Base-by-base conservation (phyloP, 2,888 invertebrate species). In the Drosophila hamatofila region DNA sequence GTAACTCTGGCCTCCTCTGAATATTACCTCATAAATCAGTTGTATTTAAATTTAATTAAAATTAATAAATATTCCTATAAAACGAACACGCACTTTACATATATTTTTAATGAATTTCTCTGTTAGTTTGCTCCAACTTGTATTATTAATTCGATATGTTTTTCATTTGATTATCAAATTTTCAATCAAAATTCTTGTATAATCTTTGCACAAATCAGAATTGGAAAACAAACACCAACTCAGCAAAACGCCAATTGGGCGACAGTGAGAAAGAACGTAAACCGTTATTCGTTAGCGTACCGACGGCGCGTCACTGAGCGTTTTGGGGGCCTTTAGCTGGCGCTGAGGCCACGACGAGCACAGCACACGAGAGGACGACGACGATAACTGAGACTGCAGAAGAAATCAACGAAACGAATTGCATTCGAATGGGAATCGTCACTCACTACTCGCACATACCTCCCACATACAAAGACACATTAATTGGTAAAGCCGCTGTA, bases 281-380 rank as follows among this genome's bases (percentile, higher is more conserved):
- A 63, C 56, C 56, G 63, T 63, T 78, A 70, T 62, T 76, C 80
- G 77, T 78, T 85, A 77, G 80, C 88, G 86, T 75, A 82, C 91
- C 91, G 91, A 91, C 91, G 91, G 91, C 89, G 83, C 90, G 91
- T 91, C 91, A 89, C 91, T 89, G 88, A 89, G 86, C 85, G 83
- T 82, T 80, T 83, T n/a, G 48, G 87, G 78, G 68, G 56, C 61
- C 59, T 57, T 56, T 49, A 25, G 44, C 27, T 73, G 57, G 23
- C 54, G 55, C 51, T 64, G 55, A 23, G 35, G 33, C 46, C 46
- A 58, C 73, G 75, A 74, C 48, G 48, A 49, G 48, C 48, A 46
- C 52, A 56, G 51, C 61, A 59, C 68, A 60, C 75, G 78, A 77
- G 65, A 79, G 60, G 76, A 75, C 79, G 11, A 72, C 72, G 57